Evolutionary conservation across 2,888 invertebrate species (phyloP), one percentile per base, ranked within the genome.

Genomic region (Ceratothoa steindachneri): DNA sequence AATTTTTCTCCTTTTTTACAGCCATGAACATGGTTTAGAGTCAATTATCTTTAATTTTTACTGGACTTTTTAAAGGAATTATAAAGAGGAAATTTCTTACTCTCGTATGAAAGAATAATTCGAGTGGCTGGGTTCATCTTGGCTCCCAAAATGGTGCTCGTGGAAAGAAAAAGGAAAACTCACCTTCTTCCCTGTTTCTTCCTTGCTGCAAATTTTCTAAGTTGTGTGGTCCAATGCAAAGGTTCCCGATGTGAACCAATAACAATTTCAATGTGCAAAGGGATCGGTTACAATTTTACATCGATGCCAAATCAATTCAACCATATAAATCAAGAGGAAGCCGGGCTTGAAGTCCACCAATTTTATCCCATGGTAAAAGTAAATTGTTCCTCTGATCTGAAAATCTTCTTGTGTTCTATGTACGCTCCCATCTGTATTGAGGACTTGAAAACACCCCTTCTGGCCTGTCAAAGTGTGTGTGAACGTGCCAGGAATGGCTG

Each of bases 351-450:
- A 83, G 91, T 97, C 29, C 93, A 94, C 84, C 93, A 94, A 84
- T 97, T 93, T 84, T 93, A 93, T 80, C 95, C 97, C 3, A 87
- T 98, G 66, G 93, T 97, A 68, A 97, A 97, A 87, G 90, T 96
- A 75, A 91, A 93, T 82, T 99, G 98, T 85, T 95, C 95, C 81
- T 91, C 93, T 0, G 93, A 97, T 84, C 87, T 98, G 77, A 93
- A 95, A 84, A 90, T 97, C 82, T 99, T 99, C 85, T 87, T 99
- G 74, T 99, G 98, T 85, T 92, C 96, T 1, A 89, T 98, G 81
- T 97, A 93, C 84, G 93, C 93, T 12, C 98, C 98, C 0, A 93
- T 97, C 5, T 99, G 98, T 84, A 97, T 97, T 0, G 93, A 69
- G 15, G 65, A 95, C 80, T 86, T 97, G 81, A 93, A 95, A 67